Base-by-base conservation (phyloP, 2,113 vertebrate species). In the Caranx ignobilis region DNA sequence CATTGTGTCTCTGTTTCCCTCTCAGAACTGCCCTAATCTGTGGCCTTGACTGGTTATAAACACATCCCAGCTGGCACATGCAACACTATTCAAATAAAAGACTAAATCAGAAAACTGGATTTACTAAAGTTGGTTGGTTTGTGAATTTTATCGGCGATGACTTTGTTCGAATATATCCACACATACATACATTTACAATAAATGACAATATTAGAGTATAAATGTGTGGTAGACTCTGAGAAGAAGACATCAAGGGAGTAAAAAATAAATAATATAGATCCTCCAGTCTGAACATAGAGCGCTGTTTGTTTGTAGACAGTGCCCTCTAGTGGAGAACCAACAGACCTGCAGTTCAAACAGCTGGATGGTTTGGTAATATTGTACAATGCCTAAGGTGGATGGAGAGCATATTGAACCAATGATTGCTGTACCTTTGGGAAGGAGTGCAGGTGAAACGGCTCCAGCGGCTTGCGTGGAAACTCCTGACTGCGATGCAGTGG, bases 371-470 rank as follows among this genome's bases (percentile, higher is more conserved):
- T 54, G 19, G 37, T 41, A 43, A 50, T 2, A 21, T 7, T 12
- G n/a, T 50, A 3, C 31, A 62, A 48, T 11, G 39, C 26, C 37
- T 55, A 0, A 16, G 34, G 71, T 79, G 68, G 31, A 57, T 47
- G n/a, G 8, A 62, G 45, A 79, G 10, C 55, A 65, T 64, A 77
- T 69, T 79, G 63, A 83, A 67, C 15, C 16, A 11, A 0, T 72
- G 39, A 65, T 50, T 80, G 5, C 2, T 21, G 31, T 91, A 94
- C 93, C 93, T 94, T 94, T 60, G 94, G 94, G 83, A 95, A 94
- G 74, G 89, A 87, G 82, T 93, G 91, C 71, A 94, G 90, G 75
- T 95, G 94, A 86, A 95, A 95, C 0, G 91, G 91, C 79, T 95
- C 94, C 85, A 90, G 88, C 2, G 77, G 82, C 72, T 92, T 94